Percentiles rank a stretch among this genome's conserved stretches.
phyloP scores from a whole-genome alignment of 2,888 invertebrate genomes.

The Ichneumoninae sp. region DNA sequence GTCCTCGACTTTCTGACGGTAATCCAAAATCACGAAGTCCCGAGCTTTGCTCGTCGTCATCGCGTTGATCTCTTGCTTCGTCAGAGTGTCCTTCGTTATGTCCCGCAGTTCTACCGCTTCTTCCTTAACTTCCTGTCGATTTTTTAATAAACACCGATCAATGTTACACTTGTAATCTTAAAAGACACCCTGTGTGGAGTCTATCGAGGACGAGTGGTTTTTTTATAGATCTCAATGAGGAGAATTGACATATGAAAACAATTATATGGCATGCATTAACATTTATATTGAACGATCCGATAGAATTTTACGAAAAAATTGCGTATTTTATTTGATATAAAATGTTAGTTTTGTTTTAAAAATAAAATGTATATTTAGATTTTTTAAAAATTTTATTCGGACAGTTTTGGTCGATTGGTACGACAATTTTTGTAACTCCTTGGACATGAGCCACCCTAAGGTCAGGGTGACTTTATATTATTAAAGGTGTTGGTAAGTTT shows the following conservation, averaged over 20 bases:
- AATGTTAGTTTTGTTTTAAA: too few relatives aligned
- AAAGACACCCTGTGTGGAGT: not conserved
- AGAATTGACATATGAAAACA: not conserved
- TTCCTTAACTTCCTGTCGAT: constrained; percentile 87
- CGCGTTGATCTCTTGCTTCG: constrained; percentile 89
- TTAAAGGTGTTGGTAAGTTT: too few relatives aligned
- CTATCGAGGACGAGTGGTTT: not conserved
- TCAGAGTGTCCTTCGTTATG: constrained; percentile 88
- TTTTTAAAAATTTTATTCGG: too few relatives aligned
- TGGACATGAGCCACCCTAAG: too few relatives aligned
- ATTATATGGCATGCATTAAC: not conserved
- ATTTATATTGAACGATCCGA: not conserved
- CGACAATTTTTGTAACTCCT: too few relatives aligned
- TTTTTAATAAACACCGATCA: constrained; percentile 35
- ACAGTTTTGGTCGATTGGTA: too few relatives aligned
- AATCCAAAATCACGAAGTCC: constrained; percentile 84
- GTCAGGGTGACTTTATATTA: not conserved
- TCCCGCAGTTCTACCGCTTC: constrained; percentile 91
- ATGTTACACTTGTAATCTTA: not conserved
- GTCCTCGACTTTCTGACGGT: constrained; percentile 89
- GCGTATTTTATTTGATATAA: too few relatives aligned
- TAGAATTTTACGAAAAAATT: not conserved
- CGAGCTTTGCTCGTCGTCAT: constrained; percentile 89
- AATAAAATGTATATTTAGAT: too few relatives aligned
- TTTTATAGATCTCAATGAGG: not conserved